Conservation (phyloP, 2,888 invertebrate genomes). For the Litoditis marina region DNA sequence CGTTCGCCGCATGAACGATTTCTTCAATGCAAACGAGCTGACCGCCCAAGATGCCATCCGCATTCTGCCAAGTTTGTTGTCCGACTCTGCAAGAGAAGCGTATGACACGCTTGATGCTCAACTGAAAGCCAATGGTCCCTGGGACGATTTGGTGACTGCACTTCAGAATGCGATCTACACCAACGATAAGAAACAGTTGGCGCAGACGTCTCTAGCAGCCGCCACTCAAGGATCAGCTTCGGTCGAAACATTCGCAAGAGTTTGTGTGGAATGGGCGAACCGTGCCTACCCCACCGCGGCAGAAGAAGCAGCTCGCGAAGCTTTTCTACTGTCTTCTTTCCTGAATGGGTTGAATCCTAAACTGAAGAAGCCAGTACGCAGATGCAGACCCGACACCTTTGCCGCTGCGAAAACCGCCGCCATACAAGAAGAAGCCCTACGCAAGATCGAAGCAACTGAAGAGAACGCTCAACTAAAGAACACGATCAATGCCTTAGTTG, state of each 20-base stretch:
- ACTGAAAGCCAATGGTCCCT: not conserved
- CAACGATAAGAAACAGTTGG: not conserved
- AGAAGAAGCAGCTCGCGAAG: not conserved
- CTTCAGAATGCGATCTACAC: not conserved
- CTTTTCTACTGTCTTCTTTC: not conserved
- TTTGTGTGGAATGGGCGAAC: not conserved
- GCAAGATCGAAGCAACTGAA: constrained; percentile 2
- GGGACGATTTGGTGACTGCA: not conserved
- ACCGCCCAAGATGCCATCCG: not conserved
- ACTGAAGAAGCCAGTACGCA: not conserved
- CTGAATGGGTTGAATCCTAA: not conserved
- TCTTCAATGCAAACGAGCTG: not conserved
- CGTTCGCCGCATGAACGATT: not conserved
- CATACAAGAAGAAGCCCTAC: not conserved
- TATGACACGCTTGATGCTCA: not conserved
- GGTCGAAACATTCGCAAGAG: not conserved
- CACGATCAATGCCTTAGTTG: too few relatives aligned
- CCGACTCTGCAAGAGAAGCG: not conserved
- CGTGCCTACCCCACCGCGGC: not conserved
- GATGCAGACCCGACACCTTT: not conserved
- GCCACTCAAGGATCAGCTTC: not conserved
- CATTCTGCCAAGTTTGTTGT: not conserved
- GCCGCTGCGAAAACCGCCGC: not conserved
- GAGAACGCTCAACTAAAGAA: too few relatives aligned
- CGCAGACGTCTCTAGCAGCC: not conserved